A percentile compares a stretch with the other conserved stretches of the same genome.
phyloP scores from a whole-genome alignment of 2,888 invertebrate species.

The Dinocampus coccinellae region DNA sequence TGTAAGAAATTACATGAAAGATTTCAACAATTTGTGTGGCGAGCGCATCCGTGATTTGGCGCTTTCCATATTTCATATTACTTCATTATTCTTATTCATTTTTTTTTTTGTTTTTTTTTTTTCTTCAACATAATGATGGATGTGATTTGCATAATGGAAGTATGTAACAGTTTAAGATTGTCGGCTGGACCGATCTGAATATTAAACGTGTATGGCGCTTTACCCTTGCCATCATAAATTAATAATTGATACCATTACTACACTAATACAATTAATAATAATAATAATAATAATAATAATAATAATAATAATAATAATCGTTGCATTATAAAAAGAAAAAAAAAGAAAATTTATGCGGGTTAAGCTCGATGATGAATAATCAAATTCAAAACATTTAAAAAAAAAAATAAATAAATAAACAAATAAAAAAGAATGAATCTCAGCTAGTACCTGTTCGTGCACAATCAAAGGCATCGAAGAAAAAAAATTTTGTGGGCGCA shows the following conservation, averaged over 20 bases:
- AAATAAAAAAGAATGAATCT: conserved; percentile 27
- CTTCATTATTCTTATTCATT: conserved; percentile 30
- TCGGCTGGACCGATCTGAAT: conserved; percentile 39
- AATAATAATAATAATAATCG: background rate
- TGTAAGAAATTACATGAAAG: conserved; percentile 92
- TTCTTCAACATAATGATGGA: conserved; percentile 5
- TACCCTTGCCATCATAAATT: conserved; percentile 6
- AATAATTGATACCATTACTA: background rate
- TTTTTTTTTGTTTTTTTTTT: conserved; percentile 15
- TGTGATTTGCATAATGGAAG: conserved; percentile 9
- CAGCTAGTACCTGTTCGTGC: conserved; percentile 33
- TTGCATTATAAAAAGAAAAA: conserved; percentile 7
- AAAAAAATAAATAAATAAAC: conserved; percentile 23
- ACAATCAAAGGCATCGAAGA: conserved; percentile 25
- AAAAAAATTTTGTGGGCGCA: background rate
- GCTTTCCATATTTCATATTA: conserved; percentile 35
- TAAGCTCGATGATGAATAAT: conserved; percentile 32
- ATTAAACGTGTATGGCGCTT: background rate
- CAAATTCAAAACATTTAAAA: too few species aligned
- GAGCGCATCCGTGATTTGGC: conserved; percentile 78
- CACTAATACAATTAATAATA: background rate
- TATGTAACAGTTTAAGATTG: conserved; percentile 4
- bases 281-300: conserved; percentile 27
- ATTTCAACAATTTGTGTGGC: conserved; percentile 88
- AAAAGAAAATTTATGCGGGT: conserved; percentile 15